Evolutionary conservation across 1,140 invertebrate species (phyloP), one percentile per base, ranked within the genome.

Genomic region (Drosophila neocordata): DNA sequence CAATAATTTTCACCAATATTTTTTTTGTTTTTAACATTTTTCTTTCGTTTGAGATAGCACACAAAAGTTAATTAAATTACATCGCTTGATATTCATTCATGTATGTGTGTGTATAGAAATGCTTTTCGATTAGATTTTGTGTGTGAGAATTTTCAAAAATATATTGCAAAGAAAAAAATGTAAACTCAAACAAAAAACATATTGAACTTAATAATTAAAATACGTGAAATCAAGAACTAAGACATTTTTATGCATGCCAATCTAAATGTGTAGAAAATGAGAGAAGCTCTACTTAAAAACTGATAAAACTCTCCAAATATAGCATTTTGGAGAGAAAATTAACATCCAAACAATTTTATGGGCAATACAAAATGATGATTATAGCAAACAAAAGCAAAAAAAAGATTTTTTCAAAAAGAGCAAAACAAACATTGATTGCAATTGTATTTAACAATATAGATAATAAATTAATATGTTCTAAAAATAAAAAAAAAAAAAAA

Each of bases 391-490:
- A 34, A 35, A 73, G 69, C 56, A 66, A 73, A 60, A 69, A 44
- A 66, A 68, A 68, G 65, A 62, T 65, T 83, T 88, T 87, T 87
- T 79, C 77, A 87, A 70, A 64, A 64, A 69, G 71, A 57, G 24
- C 53, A 87, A 77, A 56, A 56, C 27, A 15, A 34, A 56, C 15
- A n/a, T 56, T 34, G 15, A 79, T 83, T 87, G 79, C 88, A 87
- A 88, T 87, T 87, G 83, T 87, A 89, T 87, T 87, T 79, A 87
- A 88, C 79, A 70, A 83, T 77, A 87, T 77, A 88, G 84, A 87
- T 79, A 89, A 89, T 89, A 90, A 89, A 87, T 89, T 82, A 90
- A 82, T 85, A 89, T 84, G 81, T 90, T 90, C 77, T 89, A 90
- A 81, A 82, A 55, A 63, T 20, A 48, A 48, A 5, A 20, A 18